Base-by-base conservation (phyloP, 53 echinoderm and acorn worm species). In the Arbacia lixula region DNA sequence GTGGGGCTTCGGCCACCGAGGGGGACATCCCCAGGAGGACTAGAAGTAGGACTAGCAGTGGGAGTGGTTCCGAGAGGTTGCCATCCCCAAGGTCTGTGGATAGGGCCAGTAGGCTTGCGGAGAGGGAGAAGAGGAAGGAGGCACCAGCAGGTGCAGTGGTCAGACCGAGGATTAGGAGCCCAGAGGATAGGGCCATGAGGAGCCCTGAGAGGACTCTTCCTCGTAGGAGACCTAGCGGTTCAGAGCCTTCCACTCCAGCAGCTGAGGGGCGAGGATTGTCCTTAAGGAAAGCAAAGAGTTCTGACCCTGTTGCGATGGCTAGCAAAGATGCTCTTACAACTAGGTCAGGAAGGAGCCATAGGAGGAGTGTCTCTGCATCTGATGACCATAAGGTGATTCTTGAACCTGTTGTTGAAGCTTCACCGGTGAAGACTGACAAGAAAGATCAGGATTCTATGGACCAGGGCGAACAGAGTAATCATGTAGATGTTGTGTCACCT, bases 1-100 rank as follows among this genome's bases (percentile, higher is more conserved):
- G 88, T 71, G 75, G 83, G 29, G 29, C 42, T 12, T 88, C 88
- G 12, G 72, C 60, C 19, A 83, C 71, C 28, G 83, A 88, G n/a
- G 52, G 66, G 12, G 66, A 83, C 34, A 24, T 66, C 26, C 53
- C 53, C 8, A 43, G 83, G 67, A 66, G 53, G 83, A 67, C 68
- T 5, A 51, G 83, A 36, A 83, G 83, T 66, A 46, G 83, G 16
- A 56, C 83, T 11, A 66, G 67, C 22, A 83, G 68, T 46, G 67
- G 35, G 27, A 67, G 66, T 50, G 83, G 66, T 17, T 83, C 68
- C 4, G 66, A 83, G 31, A 83, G 21, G 83, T 22, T 66, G 66
- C 66, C 67, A 6, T 66, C 68, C 22, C 83, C 68, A 4, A 33
- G 66, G 50, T 49, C 28, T 12, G 53, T 52, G n/a, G 66, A 67